Conservation (phyloP, 2,888 invertebrate species). For the Rhaphigaster nebulosa region DNA sequence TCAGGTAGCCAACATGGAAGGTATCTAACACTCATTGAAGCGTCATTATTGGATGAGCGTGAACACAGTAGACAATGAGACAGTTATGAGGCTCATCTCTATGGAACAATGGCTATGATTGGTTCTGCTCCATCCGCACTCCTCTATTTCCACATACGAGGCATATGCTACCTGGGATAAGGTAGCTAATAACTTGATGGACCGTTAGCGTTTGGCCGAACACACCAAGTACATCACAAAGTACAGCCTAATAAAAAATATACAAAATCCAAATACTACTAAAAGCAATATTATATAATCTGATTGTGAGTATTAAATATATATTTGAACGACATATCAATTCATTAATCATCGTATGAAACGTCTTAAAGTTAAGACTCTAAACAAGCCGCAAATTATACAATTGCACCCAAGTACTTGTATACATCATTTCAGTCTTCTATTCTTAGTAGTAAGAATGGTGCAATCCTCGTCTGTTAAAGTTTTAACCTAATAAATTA, state of each 20-base stretch:
- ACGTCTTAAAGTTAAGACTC: too few species aligned
- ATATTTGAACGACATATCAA: too few species aligned
- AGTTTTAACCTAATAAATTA: too few species aligned
- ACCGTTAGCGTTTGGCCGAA: background rate
- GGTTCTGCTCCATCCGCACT: constrained; percentile 1
- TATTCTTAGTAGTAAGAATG: too few species aligned
- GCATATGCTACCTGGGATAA: constrained; percentile 5
- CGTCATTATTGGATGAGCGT: constrained; percentile 11
- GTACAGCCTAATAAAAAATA: too few species aligned
- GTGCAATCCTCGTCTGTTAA: too few species aligned
- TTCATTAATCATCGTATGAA: too few species aligned
- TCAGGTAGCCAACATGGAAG: background rate
- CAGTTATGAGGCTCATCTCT: constrained; percentile 39
- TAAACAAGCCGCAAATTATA: too few species aligned
- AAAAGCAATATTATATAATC: too few species aligned
- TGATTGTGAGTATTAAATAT: too few species aligned
- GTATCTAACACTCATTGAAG: background rate
- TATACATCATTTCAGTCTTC: too few species aligned
- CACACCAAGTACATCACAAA: background rate
- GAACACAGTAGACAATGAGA: constrained; percentile 43
- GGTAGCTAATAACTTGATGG: background rate
- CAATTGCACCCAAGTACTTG: too few species aligned
- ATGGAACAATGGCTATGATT: constrained; percentile 38
- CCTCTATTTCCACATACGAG: background rate
- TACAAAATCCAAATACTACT: background rate